phyloP scores from a whole-genome alignment of 1,140 invertebrate species.

The Trichonephila clavipes region DNA sequence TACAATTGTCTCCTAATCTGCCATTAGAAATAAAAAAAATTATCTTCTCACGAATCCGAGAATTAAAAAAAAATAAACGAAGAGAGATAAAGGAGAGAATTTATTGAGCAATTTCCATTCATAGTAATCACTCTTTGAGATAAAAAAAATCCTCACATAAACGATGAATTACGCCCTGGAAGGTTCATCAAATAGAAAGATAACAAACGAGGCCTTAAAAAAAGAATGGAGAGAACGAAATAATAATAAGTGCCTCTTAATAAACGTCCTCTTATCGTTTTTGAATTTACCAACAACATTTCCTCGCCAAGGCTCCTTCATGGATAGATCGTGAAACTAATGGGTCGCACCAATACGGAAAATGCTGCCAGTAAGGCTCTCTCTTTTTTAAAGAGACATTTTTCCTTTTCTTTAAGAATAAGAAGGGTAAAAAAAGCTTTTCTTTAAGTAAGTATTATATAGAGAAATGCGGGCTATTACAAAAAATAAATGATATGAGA shows the following conservation, averaged over 20 bases:
- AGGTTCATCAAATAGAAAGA: slow-evolving; percentile 44
- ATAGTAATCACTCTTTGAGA: not conserved
- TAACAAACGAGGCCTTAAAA: slow-evolving; percentile 23
- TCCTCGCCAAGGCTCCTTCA: slow-evolving; percentile 37
- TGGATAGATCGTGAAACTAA: slow-evolving; percentile 75
- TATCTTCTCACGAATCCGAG: not conserved
- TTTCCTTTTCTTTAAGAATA: slow-evolving; percentile 21
- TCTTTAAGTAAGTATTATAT: slow-evolving; percentile 42
- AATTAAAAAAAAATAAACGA: too few relatives aligned
- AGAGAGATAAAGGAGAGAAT: too few relatives aligned
- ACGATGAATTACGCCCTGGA: slow-evolving; percentile 2
- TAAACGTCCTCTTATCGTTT: slow-evolving; percentile 67
- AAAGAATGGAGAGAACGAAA: not conserved
- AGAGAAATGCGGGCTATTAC: not conserved
- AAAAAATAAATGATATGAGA: not conserved
- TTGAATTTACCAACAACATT: slow-evolving; percentile 73
- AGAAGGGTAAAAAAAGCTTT: not conserved
- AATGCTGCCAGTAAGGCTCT: slow-evolving; percentile 8
- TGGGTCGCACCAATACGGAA: slow-evolving; percentile 71
- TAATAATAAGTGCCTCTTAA: slow-evolving; percentile 46
- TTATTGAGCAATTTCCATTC: not conserved
- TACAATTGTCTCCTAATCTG: too few relatives aligned
- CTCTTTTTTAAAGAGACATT: slow-evolving; percentile 5
- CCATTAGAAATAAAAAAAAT: too few relatives aligned
- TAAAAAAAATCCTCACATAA: not conserved